Percentiles rank a stretch among this genome's conserved stretches.
Conservation (phyloP, 2,888 invertebrate genomes). For the Anthophora plumipes region DNA sequence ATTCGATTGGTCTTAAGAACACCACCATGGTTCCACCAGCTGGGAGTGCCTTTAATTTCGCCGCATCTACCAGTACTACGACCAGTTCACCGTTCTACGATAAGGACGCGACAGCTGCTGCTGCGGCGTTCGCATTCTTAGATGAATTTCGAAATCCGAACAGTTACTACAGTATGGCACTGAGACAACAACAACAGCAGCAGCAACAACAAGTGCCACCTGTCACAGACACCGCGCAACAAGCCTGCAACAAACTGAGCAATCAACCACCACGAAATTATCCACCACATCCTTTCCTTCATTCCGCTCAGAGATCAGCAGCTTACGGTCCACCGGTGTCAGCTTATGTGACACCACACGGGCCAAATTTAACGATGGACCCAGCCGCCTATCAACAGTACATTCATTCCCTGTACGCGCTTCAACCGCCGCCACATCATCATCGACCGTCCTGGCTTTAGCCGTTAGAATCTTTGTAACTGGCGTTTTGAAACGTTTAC, state of each 20-base stretch:
- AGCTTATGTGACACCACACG: slow-evolving; percentile 81
- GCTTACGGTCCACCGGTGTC: slow-evolving; percentile 82
- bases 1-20: slow-evolving; percentile 88
- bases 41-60: slow-evolving; percentile 94
- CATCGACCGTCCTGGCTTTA: slow-evolving; percentile 83
- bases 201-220: slow-evolving; percentile 73
- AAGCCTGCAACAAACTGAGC: slow-evolving; percentile 80
- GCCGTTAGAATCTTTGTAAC: slow-evolving; percentile 72
- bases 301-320: slow-evolving; percentile 80
- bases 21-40: slow-evolving; percentile 89
- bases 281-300: slow-evolving; percentile 81
- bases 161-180: slow-evolving; percentile 81
- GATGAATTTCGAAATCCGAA: slow-evolving; percentile 83
- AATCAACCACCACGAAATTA: slow-evolving; percentile 80
- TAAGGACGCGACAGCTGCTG: slow-evolving; percentile 80
- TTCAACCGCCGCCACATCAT: slow-evolving; percentile 82
- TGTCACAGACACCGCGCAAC: slow-evolving; percentile 67
- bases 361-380: slow-evolving; percentile 81
- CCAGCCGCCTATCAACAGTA: slow-evolving; percentile 83
- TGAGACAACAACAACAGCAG: slow-evolving; percentile 73
- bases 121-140: slow-evolving; percentile 81
- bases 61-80: slow-evolving; percentile 86
- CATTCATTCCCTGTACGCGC: slow-evolving; percentile 82
- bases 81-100: slow-evolving; percentile 81
- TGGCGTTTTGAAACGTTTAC: slow-evolving; percentile 34